Evolutionary conservation across 2,888 invertebrate species (phyloP), one percentile per base, ranked within the genome.

Genomic region (Parnassius orleans): DNA sequence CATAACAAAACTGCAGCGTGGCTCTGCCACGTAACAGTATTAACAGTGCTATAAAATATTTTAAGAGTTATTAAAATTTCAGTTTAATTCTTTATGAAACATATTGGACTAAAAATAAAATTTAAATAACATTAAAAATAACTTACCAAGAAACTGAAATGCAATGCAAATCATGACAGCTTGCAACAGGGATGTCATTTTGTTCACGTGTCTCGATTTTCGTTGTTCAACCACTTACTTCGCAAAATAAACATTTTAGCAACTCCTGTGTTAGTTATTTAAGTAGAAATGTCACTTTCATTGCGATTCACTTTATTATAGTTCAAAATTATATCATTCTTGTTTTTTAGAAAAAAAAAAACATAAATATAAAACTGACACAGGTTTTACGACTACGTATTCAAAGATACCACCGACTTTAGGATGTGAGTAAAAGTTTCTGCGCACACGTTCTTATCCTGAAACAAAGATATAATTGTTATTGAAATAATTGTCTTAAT

Each of bases 61-160:
- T n/a, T n/a, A n/a, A n/a, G n/a, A n/a, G n/a, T n/a, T n/a, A n/a
- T n/a, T n/a, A n/a, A n/a, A n/a, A n/a, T n/a, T n/a, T n/a, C n/a
- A n/a, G n/a, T n/a, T n/a, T n/a, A n/a, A n/a, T n/a, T n/a, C n/a
- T 24, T 24, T 24, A 24, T 3, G 1, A 24, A 5, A 24, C 5
- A 5, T 24, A 24, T 24, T 24, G 3, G 3, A 24, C 3, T 3
- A 24, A 24, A 53, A 41, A 1, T 3, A 14, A 19, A 1, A 50
- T 12, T 10, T 53, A 53, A n/a, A 12, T 48, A 33, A 33, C 33
- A 57, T 14, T 2, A 15, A 0, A 53, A 15, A 33, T 52, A 46
- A 83, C 86, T 86, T 75, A 87, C 90, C 87, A 72, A 89, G 80
- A 56, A 81, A 80, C 71, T 86, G 83, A 69, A 87, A 73, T 46